phyloP scores from a whole-genome alignment of 2,797 vertebrate genomes.

The Microctenopoma lineatum region DNA sequence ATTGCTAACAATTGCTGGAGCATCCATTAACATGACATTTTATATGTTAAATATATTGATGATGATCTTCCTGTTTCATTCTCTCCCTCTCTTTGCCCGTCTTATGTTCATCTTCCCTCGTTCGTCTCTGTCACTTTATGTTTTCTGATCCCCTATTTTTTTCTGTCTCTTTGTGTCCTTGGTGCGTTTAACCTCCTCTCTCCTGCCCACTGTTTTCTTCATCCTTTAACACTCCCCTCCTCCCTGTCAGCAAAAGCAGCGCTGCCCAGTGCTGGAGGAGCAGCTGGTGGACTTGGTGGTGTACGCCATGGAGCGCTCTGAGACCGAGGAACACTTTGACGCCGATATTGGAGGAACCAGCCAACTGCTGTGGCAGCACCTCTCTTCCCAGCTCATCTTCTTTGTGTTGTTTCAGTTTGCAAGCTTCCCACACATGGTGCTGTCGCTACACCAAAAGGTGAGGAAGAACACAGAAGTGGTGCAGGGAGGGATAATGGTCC shows the following conservation, averaged over 20 bases:
- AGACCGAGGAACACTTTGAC: slow-evolving; percentile 95
- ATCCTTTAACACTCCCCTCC: slow-evolving; percentile 54
- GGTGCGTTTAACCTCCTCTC: slow-evolving; percentile 24
- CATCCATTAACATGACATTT: background rate
- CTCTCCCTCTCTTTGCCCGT: slow-evolving; percentile 34
- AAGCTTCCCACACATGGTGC: slow-evolving; percentile 99
- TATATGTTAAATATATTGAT: slow-evolving; percentile 40
- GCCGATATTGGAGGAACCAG: slow-evolving; percentile 96
- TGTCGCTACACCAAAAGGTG: slow-evolving; percentile 99
- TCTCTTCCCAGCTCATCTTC: slow-evolving; percentile 99
- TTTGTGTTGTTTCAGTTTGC: slow-evolving; percentile 99
- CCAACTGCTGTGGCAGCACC: slow-evolving; percentile 98
- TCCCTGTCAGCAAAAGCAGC: slow-evolving; percentile 94
- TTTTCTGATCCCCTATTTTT: slow-evolving; percentile 11
- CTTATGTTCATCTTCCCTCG: background rate
- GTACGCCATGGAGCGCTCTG: slow-evolving; percentile 99
- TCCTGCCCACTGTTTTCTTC: slow-evolving; percentile 30
- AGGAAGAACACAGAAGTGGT: background rate
- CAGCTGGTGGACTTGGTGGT: slow-evolving; percentile 99
- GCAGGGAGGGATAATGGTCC: background rate
- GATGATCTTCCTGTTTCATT: slow-evolving; percentile 23
- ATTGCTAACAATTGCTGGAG: slow-evolving; percentile 12
- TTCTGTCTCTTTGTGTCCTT: background rate
- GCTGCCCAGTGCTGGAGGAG: slow-evolving; percentile 98
- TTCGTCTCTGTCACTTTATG: background rate